phyloP scores from a whole-genome alignment of 2,797 vertebrate species.

The Rhincodon typus region DNA sequence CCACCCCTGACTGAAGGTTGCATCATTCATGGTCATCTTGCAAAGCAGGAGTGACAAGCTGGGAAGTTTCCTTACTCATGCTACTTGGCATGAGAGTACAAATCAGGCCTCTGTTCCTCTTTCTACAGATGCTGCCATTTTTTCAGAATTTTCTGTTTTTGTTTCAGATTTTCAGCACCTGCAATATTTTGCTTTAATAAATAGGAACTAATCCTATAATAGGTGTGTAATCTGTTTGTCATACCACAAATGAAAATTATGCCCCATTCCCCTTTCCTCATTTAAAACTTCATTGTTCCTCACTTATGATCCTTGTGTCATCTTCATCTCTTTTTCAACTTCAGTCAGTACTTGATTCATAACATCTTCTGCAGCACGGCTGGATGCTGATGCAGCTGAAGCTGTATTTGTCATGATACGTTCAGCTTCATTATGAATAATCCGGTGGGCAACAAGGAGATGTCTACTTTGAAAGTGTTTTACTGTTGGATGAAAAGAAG shows the following conservation, averaged over 20 bases:
- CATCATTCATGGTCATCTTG: neutral
- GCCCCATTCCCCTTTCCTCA: neutral
- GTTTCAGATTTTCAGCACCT: neutral
- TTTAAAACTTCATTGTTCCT: neutral
- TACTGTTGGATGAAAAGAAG: conserved; percentile 59
- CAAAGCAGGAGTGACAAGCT: neutral
- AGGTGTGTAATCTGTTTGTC: too few species aligned
- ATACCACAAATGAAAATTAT: too few species aligned
- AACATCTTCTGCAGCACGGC: neutral
- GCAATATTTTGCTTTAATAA: neutral
- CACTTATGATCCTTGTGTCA: neutral
- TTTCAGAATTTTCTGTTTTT: neutral
- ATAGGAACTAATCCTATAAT: neutral
- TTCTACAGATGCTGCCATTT: neutral
- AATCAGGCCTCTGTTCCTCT: neutral
- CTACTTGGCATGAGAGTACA: too few species aligned
- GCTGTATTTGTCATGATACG: conserved; percentile 35
- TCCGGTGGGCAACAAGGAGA: conserved; percentile 66
- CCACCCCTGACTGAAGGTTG: neutral
- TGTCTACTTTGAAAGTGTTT: conserved; percentile 71
- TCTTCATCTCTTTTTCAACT: neutral
- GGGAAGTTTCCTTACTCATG: neutral
- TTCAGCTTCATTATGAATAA: conserved; percentile 59
- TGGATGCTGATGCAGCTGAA: neutral
- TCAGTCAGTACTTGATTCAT: neutral